Percentiles rank a stretch among this genome's conserved stretches.
These are phyloP conservation scores for Lepidothrix coronata DNA, from an alignment of 2,113 vertebrate genomes.

Conservation along the genomic window DNA sequence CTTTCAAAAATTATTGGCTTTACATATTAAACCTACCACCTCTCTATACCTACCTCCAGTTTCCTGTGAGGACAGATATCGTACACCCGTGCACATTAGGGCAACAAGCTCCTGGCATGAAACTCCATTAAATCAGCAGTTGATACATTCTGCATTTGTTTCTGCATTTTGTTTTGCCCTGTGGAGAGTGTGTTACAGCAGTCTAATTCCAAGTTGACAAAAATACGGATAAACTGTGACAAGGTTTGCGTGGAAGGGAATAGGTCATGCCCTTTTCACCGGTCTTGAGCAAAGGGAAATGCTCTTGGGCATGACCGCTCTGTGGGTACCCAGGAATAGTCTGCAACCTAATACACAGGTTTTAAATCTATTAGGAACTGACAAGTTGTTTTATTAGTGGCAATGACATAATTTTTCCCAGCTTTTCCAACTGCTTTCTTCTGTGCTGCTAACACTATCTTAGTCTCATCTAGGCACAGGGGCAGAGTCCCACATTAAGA, in stretches of 20 bases:
- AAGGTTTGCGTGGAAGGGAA: constrained; percentile 65
- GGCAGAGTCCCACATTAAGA: background rate
- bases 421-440: constrained; percentile 34
- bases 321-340: constrained; percentile 26
- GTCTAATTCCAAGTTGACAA: constrained; percentile 56
- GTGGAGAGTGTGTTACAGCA: constrained; percentile 59
- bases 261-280: constrained; percentile 68
- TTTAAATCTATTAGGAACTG: constrained; percentile 57
- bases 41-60: rapidly evolving
- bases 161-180: constrained; percentile 63
- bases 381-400: constrained; percentile 53
- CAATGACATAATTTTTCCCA: constrained; percentile 33
- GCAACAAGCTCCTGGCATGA: constrained; percentile 48
- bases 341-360: constrained; percentile 38
- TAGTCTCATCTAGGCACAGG: background rate
- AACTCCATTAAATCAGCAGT: constrained; percentile 49
- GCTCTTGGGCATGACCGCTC: constrained; percentile 61
- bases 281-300: constrained; percentile 48
- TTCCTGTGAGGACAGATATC: background rate
- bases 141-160: constrained; percentile 61
- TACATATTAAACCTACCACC: background rate
- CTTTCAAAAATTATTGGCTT: background rate
- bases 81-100: rapidly evolving
- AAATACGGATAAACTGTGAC: constrained; percentile 63
- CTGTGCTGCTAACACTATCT: background rate